Percentiles rank a stretch among this genome's conserved stretches.
Conservation (phyloP, 2,888 invertebrate species). For the Drosophila prostipennis region DNA sequence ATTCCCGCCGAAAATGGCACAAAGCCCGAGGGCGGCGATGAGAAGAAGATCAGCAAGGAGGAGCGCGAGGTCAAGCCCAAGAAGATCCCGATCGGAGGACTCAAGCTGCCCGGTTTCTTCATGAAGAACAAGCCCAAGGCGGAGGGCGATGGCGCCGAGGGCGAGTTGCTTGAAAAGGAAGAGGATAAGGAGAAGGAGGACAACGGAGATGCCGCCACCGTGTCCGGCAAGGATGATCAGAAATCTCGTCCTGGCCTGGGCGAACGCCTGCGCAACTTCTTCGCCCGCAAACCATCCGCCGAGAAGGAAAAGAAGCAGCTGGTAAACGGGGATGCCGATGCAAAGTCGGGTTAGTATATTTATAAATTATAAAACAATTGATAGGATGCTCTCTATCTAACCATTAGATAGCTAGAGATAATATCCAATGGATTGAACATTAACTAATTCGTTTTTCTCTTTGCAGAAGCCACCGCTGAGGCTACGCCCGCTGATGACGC, state of each 20-base stretch:
- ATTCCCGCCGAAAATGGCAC: slow-evolving; percentile 76
- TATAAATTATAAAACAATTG: too few species aligned
- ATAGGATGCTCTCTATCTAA: too few species aligned
- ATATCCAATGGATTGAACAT: too few species aligned
- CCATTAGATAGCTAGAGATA: too few species aligned
- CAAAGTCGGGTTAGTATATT: slow-evolving; percentile 80
- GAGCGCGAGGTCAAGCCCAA: slow-evolving; percentile 91
- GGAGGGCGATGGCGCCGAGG: slow-evolving; percentile 86
- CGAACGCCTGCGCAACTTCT: slow-evolving; percentile 86
- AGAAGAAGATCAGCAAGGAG: slow-evolving; percentile 85
- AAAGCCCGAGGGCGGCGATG: slow-evolving; percentile 64
- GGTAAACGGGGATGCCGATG: slow-evolving; percentile 81
- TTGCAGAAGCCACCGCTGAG: slow-evolving; percentile 80
- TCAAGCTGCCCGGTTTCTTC: slow-evolving; percentile 94
- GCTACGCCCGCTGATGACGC: slow-evolving; percentile 65
- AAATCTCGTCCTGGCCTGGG: slow-evolving; percentile 82
- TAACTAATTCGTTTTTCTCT: neutral
- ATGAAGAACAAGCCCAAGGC: slow-evolving; percentile 90
- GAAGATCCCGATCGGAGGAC: slow-evolving; percentile 94
- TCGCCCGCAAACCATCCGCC: slow-evolving; percentile 85
- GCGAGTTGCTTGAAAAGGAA: slow-evolving; percentile 84
- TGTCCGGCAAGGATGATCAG: slow-evolving; percentile 69
- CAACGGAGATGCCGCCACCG: slow-evolving; percentile 52
- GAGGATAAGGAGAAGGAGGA: slow-evolving; percentile 78
- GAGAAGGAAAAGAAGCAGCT: slow-evolving; percentile 80